Evolutionary conservation across 2,113 vertebrate genomes (phyloP), one percentile per base, ranked within the genome.

Genomic region (Psammodynastes pulverulentus): DNA sequence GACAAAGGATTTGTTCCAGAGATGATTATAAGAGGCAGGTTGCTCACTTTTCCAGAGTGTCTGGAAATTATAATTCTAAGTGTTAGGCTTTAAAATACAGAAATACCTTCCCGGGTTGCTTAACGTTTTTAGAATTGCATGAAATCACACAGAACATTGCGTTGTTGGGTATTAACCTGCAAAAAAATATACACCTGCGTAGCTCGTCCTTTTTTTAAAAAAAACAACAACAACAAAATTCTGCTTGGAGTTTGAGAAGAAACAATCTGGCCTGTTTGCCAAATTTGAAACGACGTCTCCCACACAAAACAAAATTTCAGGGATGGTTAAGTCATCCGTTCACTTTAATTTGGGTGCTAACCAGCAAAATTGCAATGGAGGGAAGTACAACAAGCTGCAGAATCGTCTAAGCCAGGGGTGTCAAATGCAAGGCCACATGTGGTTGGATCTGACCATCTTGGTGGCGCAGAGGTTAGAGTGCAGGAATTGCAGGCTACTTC

Each of bases 101-200:
- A 84, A 49, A 6, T 34, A 17, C 6, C 92, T 91, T 89, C 92
- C 24, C 56, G 85, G 96, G 94, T 95, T 92, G 90, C 29, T 89
- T 67, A 89, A 48, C 5, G 5, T 29, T 48, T 89, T 48, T 89
- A 58, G 54, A 62, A 3, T 46, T 58, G 34, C 26, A 21, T 89
- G 26, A 58, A 89, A 49, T 9, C 26, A 67, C 19, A 12, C 48
- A 46, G 26, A 46, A 62, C n/a, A 23, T 62, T 29, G 4, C 34
- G 45, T 19, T 67, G 26, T 23, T 34, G 45, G 26, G 17, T n/a
- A 48, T 23, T 56, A 43, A 49, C 67, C 24, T 46, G 26, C 53
- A 54, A 8, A 58, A 58, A 9, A 48, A 7, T 21, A 24, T 5
- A 17, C 24, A 49, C 29, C 46, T 15, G 15, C 3, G 7, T 67